Conservation (phyloP, 2,113 vertebrate genomes). For the Tyto alba region DNA sequence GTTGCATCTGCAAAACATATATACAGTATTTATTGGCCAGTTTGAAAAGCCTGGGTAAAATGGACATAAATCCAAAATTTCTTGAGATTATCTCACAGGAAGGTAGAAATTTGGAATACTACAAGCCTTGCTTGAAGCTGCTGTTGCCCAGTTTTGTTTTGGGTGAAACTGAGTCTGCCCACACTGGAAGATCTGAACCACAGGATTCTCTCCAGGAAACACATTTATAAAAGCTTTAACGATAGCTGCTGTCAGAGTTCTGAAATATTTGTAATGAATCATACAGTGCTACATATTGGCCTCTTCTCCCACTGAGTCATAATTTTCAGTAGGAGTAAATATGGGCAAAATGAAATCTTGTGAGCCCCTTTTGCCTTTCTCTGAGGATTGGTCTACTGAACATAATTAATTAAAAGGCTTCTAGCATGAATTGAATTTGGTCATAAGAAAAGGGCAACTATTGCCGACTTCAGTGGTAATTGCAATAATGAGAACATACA, state of each 20-base stretch:
- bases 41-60: background rate
- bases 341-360: constrained; percentile 10
- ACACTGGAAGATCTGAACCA: background rate
- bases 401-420: constrained; percentile 14
- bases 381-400: background rate
- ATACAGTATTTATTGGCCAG: background rate
- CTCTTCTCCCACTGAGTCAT: constrained; percentile 42
- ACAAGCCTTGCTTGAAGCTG: background rate
- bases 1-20: background rate
- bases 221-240: background rate
- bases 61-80: background rate
- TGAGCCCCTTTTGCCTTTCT: background rate
- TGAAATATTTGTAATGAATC: constrained; percentile 42
- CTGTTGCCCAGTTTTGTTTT: background rate
- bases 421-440: background rate
- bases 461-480: background rate
- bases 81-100: background rate
- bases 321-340: constrained; percentile 31
- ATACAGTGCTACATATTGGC: constrained; percentile 8
- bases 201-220: background rate
- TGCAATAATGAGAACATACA: background rate
- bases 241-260: background rate
- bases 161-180: background rate
- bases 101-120: background rate
- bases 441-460: background rate